Conservation (phyloP, 2,888 invertebrate genomes). For the Melieria omissa region DNA sequence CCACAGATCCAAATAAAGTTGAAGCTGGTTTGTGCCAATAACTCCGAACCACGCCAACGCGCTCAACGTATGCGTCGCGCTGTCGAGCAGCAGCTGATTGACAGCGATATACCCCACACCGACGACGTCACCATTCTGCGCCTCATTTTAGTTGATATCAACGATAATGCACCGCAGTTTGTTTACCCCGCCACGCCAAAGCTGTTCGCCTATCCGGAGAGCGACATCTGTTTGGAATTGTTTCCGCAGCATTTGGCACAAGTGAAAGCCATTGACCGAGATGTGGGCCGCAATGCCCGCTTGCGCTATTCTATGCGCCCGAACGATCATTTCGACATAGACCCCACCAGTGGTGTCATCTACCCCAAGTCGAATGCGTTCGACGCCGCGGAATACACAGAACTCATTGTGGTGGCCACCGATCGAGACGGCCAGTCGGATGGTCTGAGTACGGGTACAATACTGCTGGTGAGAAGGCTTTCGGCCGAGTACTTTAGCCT, state of each 20-base stretch:
- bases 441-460: constrained; percentile 42
- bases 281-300: constrained; percentile 50
- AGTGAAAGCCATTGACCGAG: constrained; percentile 50
- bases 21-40: constrained; percentile 43
- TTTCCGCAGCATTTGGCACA: constrained; percentile 50
- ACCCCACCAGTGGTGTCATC: constrained; percentile 49
- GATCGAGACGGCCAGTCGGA: constrained; percentile 50
- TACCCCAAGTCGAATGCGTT: constrained; percentile 48
- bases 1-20: constrained; percentile 51
- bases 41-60: not conserved
- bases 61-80: not conserved
- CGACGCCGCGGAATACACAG: constrained; percentile 34
- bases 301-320: constrained; percentile 47
- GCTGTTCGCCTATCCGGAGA: constrained; percentile 51
- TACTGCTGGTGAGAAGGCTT: constrained; percentile 46
- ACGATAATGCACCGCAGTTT: constrained; percentile 54
- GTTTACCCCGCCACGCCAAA: constrained; percentile 39
- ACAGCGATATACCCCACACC: constrained; percentile 47
- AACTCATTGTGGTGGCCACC: constrained; percentile 48
- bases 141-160: constrained; percentile 53
- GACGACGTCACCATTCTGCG: constrained; percentile 47
- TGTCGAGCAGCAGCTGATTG: constrained; percentile 22
- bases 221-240: constrained; percentile 41
- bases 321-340: constrained; percentile 51
- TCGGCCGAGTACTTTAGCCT: constrained; percentile 43